phyloP scores from a whole-genome alignment of 2,888 invertebrate species.

The Harpalus rubripes region DNA sequence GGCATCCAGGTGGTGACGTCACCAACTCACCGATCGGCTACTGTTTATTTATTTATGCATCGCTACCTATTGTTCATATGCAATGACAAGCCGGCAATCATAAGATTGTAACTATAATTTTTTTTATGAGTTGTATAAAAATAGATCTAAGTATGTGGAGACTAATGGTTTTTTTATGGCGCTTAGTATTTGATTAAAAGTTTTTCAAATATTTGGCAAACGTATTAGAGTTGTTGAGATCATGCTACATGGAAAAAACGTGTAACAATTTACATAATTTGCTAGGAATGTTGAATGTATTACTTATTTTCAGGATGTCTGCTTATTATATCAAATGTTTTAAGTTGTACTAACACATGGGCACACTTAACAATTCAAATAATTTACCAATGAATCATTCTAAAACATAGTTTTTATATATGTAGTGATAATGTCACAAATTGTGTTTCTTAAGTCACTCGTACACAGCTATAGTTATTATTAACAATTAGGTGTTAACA shows the following conservation, averaged over 20 bases:
- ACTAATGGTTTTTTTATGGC: not conserved
- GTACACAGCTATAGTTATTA: too few species aligned
- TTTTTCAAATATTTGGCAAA: conserved; percentile 34
- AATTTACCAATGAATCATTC: not conserved
- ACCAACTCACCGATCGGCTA: conserved; percentile 16
- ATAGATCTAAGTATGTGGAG: not conserved
- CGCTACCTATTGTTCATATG: not conserved
- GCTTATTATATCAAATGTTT: conserved; percentile 45
- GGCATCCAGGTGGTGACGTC: conserved; percentile 45
- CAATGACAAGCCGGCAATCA: not conserved
- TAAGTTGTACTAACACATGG: not conserved
- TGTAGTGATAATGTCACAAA: too few species aligned
- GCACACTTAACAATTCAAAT: not conserved
- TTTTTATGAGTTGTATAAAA: too few species aligned
- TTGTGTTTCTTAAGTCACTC: too few species aligned
- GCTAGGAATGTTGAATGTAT: conserved; percentile 28
- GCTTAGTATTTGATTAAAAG: conserved; percentile 21
- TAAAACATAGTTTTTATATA: not conserved
- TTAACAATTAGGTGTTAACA: too few species aligned
- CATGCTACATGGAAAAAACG: conserved; percentile 15
- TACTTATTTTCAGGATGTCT: conserved; percentile 46
- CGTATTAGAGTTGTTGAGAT: conserved; percentile 33
- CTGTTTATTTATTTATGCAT: not conserved
- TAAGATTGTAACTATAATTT: too few species aligned
- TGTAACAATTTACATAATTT: conserved; percentile 36